A percentile compares a stretch with the other conserved stretches of the same genome.
These are phyloP conservation scores for Cochlearius cochlearius DNA, from an alignment of 2,113 vertebrate species.

Conservation along the genomic window DNA sequence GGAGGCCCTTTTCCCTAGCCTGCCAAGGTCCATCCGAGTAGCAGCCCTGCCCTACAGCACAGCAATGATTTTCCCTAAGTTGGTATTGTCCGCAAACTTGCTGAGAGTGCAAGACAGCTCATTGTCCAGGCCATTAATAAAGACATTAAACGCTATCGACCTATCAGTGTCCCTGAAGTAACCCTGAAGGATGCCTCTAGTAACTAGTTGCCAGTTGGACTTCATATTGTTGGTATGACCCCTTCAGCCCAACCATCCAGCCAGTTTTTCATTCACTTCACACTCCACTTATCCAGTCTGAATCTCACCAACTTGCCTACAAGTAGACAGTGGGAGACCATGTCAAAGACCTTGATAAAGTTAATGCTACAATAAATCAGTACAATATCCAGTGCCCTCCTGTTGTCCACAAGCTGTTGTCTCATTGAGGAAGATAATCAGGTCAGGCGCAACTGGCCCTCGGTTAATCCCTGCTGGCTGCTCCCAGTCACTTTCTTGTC, in stretches of 20 bases:
- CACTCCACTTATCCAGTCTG: not conserved
- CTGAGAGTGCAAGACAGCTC: not conserved
- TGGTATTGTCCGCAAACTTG: not conserved
- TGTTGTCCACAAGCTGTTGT: not conserved
- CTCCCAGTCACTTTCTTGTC: not conserved
- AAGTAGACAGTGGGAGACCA: not conserved
- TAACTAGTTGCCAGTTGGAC: not conserved
- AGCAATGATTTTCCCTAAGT: not conserved
- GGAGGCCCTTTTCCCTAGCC: not conserved
- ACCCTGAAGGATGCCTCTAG: not conserved
- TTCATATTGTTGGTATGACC: not conserved
- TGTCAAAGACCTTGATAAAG: not conserved
- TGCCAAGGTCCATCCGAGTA: not conserved
- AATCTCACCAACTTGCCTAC: not conserved
- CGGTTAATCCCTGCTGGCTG: not conserved
- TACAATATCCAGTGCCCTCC: not conserved
- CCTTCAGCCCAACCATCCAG: not conserved
- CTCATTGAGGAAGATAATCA: not conserved
- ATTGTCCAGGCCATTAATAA: not conserved
- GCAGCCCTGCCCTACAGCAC: not conserved
- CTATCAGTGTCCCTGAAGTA: not conserved
- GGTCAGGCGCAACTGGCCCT: not conserved
- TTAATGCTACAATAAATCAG: not conserved
- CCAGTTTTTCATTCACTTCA: not conserved
- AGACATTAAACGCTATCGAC: not conserved